These are phyloP conservation scores for Biston betularia DNA, from an alignment of 2,888 invertebrate genomes.

Conservation along the genomic window DNA sequence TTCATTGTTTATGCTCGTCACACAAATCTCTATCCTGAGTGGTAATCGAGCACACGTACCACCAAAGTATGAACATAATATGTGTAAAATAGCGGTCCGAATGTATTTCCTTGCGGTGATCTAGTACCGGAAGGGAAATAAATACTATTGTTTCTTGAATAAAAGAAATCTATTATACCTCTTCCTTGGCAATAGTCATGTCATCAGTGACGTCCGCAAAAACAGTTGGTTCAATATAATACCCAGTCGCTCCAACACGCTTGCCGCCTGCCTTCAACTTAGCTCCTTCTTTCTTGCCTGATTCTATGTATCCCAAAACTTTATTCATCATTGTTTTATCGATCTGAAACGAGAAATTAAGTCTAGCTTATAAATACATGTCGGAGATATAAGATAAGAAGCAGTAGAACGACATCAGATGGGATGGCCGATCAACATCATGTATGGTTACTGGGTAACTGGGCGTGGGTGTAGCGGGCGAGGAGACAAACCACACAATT, in stretches of 20 bases:
- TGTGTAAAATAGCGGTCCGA: background rate
- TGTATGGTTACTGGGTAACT: too few relatives aligned
- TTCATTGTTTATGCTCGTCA: too few relatives aligned
- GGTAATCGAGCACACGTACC: too few relatives aligned
- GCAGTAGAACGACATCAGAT: too few relatives aligned
- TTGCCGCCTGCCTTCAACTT: conserved; percentile 91
- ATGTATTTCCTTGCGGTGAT: background rate
- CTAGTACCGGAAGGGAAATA: too few relatives aligned
- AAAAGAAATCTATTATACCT: conserved; percentile 75
- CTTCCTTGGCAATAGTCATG: conserved; percentile 92
- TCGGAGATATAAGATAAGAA: too few relatives aligned
- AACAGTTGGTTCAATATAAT: conserved; percentile 92
- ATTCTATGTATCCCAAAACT: conserved; percentile 90
- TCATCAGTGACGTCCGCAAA: conserved; percentile 91
- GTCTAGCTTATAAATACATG: background rate
- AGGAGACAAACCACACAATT: too few relatives aligned
- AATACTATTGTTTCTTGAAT: conserved; percentile 6
- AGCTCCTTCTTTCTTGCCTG: conserved; percentile 93
- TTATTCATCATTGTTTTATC: conserved; percentile 90
- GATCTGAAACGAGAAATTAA: background rate
- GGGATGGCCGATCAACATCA: too few relatives aligned
- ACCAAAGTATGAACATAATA: background rate
- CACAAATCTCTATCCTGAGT: too few relatives aligned
- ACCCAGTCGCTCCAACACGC: conserved; percentile 88
- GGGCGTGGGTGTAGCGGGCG: too few relatives aligned